Evolutionary conservation across 2,888 invertebrate genomes (phyloP).

Genomic region (Rhamnusium bicolor): DNA sequence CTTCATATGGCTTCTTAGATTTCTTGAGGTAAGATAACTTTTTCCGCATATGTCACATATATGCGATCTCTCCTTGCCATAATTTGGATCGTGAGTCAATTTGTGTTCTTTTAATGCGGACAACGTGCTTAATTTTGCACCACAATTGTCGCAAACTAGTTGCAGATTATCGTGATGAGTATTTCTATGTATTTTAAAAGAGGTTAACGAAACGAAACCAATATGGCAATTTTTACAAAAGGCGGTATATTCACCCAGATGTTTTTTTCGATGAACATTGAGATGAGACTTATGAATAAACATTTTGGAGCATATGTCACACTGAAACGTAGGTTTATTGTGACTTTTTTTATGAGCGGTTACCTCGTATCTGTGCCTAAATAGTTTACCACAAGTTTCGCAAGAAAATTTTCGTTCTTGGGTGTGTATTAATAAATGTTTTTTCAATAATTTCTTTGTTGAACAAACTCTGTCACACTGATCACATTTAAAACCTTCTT

Average conservation of each 20-base stretch:
- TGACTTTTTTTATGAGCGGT: slow-evolving; percentile 73
- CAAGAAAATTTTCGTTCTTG: slow-evolving; percentile 63
- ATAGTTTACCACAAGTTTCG: slow-evolving; percentile 65
- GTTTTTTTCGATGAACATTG: slow-evolving; percentile 75
- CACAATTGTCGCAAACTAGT: slow-evolving; percentile 62
- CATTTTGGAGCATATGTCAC: slow-evolving; percentile 76
- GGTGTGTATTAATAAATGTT: slow-evolving; percentile 65
- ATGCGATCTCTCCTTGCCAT: slow-evolving; percentile 59
- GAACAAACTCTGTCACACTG: slow-evolving; percentile 63
- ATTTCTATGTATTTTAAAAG: slow-evolving; percentile 61
- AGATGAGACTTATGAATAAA: slow-evolving; percentile 77
- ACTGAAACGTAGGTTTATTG: slow-evolving; percentile 74
- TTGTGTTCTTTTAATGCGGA: slow-evolving; percentile 63
- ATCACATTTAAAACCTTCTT: slow-evolving; percentile 61
- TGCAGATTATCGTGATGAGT: slow-evolving; percentile 59
- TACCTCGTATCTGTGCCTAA: slow-evolving; percentile 65
- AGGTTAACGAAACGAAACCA: slow-evolving; percentile 62
- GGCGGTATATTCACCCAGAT: slow-evolving; percentile 69
- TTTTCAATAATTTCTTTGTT: slow-evolving; percentile 65
- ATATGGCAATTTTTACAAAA: slow-evolving; percentile 64
- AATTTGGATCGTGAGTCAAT: slow-evolving; percentile 57
- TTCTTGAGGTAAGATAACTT: slow-evolving; percentile 67
- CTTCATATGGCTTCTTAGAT: slow-evolving; percentile 63
- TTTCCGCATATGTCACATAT: slow-evolving; percentile 71
- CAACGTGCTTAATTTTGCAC: slow-evolving; percentile 55